Conservation (phyloP, 2,113 vertebrate species). For the Ictalurus furcatus region DNA sequence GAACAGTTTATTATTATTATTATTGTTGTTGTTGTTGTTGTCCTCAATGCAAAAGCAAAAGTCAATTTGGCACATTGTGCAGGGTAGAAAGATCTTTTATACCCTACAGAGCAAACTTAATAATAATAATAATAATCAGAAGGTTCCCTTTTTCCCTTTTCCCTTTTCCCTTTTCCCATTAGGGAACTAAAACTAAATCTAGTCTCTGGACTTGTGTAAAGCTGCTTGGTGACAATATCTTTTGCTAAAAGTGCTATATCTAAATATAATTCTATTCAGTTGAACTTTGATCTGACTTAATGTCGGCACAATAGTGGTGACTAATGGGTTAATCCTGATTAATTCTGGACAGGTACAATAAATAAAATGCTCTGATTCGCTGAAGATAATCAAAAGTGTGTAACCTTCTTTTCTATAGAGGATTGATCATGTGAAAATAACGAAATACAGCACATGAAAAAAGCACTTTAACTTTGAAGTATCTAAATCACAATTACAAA, state of each 20-base stretch:
- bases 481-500: conserved; percentile 28
- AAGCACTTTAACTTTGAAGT: conserved; percentile 28
- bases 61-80: neutral
- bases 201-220: neutral
- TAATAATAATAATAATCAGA: neutral
- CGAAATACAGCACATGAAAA: conserved; percentile 8
- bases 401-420: neutral
- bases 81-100: neutral
- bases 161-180: too few species aligned
- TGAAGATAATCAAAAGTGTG: neutral
- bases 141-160: neutral
- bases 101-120: neutral
- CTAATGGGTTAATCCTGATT: conserved; percentile 12
- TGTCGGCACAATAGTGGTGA: neutral
- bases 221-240: neutral
- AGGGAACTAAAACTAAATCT: neutral
- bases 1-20: neutral
- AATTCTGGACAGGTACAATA: neutral
- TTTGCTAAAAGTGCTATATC: neutral
- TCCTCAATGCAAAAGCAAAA: neutral
- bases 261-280: neutral
- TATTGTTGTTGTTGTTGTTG: neutral
- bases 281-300: neutral
- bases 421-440: neutral
- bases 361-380: neutral